Base-by-base conservation (phyloP, 2,113 vertebrate species). In the Charadrius vociferus region DNA sequence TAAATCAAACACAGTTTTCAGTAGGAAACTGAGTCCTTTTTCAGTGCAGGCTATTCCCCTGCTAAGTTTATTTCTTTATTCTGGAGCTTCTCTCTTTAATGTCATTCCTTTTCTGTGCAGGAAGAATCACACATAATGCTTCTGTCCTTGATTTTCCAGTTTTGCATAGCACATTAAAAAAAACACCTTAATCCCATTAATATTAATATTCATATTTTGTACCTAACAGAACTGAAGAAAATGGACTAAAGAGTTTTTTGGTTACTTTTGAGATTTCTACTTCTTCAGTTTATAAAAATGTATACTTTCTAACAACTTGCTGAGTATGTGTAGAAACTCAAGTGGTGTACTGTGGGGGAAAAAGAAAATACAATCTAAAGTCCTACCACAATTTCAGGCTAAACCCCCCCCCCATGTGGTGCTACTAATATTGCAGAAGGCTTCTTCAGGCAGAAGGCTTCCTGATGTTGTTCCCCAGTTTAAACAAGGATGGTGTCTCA, bases 211-310 rank as follows among this genome's bases (percentile, higher is more conserved):
- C 4, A 24, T 71, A 55, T 50, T 88, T 94, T 90, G 47, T 86
- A 81, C 62, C 68, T 72, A 39, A 56, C 67, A 95, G 85, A 91
- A 90, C 21, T 71, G 82, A 96, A 96, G 78, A 86, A 81, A 94
- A 79, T 13, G 86, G 72, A 63, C 39, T 86, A 71, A 52, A 37
- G 50, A 82, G 41, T 77, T 78, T 56, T 52, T 90, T 55, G 41
- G 11, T 77, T 97, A 91, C 75, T n/a, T 80, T 50, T 92, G 53
- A 91, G 82, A 78, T 70, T 83, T 93, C 24, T 95, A 66, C 82
- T 94, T 96, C 36, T 95, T 93, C 70, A 61, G 41, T 88, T 45
- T 67, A 94, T 83, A 82, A 89, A 95, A 66, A 78, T 12, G 4
- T 63, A 7, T 92, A 20, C 14, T 94, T 63, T 90, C 45, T 27